These are phyloP conservation scores for Tragelaphus scriptus DNA, from an alignment of 2,113 vertebrate genomes.

Conservation along the genomic window DNA sequence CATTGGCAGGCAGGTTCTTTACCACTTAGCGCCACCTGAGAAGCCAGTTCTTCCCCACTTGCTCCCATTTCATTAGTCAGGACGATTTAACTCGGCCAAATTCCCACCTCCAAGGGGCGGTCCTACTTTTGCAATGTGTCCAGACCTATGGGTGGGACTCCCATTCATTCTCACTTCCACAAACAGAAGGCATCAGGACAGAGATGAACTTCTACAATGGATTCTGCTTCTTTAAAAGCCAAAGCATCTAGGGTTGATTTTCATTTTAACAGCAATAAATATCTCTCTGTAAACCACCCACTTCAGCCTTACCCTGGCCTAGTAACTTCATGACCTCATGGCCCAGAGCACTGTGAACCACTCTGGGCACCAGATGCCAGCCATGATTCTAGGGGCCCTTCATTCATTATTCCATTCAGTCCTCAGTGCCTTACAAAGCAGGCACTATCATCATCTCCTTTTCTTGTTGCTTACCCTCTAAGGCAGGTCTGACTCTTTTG, in stretches of 20 bases:
- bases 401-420: neutral
- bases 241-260: neutral
- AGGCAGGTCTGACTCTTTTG: neutral
- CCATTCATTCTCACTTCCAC: neutral
- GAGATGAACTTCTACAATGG: neutral
- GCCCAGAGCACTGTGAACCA: neutral
- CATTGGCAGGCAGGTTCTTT: neutral
- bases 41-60: neutral
- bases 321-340: neutral
- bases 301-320: neutral
- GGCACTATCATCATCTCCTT: neutral
- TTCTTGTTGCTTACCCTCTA: neutral
- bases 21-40: neutral
- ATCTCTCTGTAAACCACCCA: neutral
- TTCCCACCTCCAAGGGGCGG: neutral
- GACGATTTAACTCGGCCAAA: neutral
- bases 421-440: neutral
- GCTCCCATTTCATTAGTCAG: neutral
- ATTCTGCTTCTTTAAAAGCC: neutral
- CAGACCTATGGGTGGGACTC: neutral
- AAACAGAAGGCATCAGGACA: neutral
- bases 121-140: rapidly evolving
- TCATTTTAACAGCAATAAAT: neutral
- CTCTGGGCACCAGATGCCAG: rapidly evolving
- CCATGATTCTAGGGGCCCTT: neutral